Evolutionary conservation across 2,113 vertebrate genomes (phyloP).

Genomic region (Planiliza haematocheilus): DNA sequence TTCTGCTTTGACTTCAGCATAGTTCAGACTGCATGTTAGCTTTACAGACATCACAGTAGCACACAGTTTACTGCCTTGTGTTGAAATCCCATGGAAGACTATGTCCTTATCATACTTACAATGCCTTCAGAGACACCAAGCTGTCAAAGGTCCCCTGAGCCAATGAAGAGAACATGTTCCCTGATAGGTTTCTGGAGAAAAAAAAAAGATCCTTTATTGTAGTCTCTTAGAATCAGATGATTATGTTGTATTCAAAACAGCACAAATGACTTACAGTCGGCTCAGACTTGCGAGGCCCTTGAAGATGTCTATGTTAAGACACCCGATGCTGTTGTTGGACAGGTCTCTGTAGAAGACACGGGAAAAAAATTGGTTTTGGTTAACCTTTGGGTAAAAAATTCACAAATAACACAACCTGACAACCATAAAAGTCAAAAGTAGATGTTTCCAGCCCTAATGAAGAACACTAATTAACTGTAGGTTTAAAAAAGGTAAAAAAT

Average conservation of each 20-base stretch:
- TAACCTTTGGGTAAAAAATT: conserved; percentile 3
- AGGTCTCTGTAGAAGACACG: conserved; percentile 85
- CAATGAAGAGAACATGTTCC: conserved; percentile 95
- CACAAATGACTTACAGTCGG: conserved; percentile 89
- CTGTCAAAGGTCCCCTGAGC: conserved; percentile 94
- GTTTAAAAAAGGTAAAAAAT: conserved; percentile 6
- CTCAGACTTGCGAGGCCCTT: conserved; percentile 91
- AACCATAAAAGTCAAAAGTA: neutral
- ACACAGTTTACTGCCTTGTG: too few relatives aligned
- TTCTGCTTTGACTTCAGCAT: neutral
- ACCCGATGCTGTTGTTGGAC: conserved; percentile 96
- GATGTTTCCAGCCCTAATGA: too few relatives aligned
- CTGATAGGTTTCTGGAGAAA: conserved; percentile 92
- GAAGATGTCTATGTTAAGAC: conserved; percentile 93
- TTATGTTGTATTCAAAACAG: neutral
- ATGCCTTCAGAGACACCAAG: conserved; percentile 89
- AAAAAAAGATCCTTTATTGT: neutral
- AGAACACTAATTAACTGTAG: neutral
- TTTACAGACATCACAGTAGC: too few relatives aligned
- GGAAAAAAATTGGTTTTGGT: neutral
- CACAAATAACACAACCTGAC: too few relatives aligned
- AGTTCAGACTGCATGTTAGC: too few relatives aligned
- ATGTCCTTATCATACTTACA: conserved; percentile 86
- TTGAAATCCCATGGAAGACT: too few relatives aligned
- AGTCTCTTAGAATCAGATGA: neutral